Evolutionary conservation across 2,113 vertebrate genomes (phyloP).

Genomic region (Chloroceryle aenea): DNA sequence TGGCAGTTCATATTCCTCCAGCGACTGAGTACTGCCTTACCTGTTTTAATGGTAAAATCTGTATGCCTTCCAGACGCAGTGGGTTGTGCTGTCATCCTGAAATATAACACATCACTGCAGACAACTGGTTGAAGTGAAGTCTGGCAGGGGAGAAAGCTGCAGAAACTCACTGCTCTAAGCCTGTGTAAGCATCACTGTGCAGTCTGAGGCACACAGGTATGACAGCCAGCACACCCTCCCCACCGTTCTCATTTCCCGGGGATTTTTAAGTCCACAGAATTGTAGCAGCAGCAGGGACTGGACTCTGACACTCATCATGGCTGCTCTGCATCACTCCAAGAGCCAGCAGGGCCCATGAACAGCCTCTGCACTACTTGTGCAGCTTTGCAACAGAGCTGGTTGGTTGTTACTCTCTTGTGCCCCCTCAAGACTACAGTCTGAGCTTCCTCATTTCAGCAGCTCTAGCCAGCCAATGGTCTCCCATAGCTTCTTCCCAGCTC

Average conservation of each 20-base stretch:
- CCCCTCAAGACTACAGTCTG: background rate
- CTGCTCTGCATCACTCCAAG: fast-evolving
- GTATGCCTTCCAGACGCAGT: background rate
- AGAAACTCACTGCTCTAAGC: fast-evolving
- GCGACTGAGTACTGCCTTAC: background rate
- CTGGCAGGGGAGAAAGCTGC: background rate
- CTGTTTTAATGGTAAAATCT: background rate
- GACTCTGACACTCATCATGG: background rate
- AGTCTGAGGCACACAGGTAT: fast-evolving
- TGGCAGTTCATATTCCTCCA: background rate
- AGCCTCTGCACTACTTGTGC: background rate
- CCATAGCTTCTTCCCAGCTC: background rate
- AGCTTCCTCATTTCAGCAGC: background rate
- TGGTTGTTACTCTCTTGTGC: background rate
- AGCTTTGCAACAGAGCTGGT: background rate
- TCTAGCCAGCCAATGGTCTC: fast-evolving
- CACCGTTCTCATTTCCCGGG: background rate
- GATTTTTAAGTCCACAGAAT: background rate
- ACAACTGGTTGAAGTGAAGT: background rate
- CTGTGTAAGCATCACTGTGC: fast-evolving
- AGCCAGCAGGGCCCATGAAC: background rate
- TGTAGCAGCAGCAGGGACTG: background rate
- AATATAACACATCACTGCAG: background rate
- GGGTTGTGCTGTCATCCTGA: background rate
- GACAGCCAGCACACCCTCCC: fast-evolving